Base-by-base conservation (phyloP, 2,113 vertebrate species). In the Chaenocephalus aceratus region DNA sequence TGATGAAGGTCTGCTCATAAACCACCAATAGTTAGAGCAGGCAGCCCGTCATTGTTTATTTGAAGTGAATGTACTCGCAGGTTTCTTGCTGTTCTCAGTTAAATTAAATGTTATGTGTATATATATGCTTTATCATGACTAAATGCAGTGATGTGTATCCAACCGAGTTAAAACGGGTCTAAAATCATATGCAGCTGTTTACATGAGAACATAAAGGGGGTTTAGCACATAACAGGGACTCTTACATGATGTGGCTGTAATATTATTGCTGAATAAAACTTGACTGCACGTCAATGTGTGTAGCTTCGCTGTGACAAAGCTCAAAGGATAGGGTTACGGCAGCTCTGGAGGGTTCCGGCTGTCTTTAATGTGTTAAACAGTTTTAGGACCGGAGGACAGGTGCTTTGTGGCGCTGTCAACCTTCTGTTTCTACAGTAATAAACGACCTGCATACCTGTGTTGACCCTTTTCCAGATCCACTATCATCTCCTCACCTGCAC, bases 361-460 rank as follows among this genome's bases (percentile, higher is more conserved):
- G 21, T 79, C 82, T 93, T 90, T 88, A 88, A 93, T 86, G 77
- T 91, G 80, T 85, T 85, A 9, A 91, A 66, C 61, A 82, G 72
- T 81, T 89, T 82, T 83, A 83, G 86, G 76, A 88, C 91, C 88
- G 0, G 74, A 82, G 93, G 93, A 89, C 79, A 92, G 72, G 52
- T 26, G 75, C 90, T 89, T 92, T 92, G 91, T 91, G 82, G 34
- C 23, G 12, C 83, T 92, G 92, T 93, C 91, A 89, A 15, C 52
- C 89, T 76, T 84, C 70, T 75, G 80, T 89, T 87, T 74, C 80
- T 70, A 46, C 80, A 69, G 81, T 88, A 87, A 91, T 90, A 87
- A 87, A 92, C 70, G 72, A 73, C 54, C 80, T 71, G 66, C 82
- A 82, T 85, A 77, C 51, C 60, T 72, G 70, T 79, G 80, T 78